A percentile compares a stretch with the other conserved stretches of the same genome.
phyloP scores from a whole-genome alignment of 2,888 invertebrate genomes.

The Calameuta pallipes region DNA sequence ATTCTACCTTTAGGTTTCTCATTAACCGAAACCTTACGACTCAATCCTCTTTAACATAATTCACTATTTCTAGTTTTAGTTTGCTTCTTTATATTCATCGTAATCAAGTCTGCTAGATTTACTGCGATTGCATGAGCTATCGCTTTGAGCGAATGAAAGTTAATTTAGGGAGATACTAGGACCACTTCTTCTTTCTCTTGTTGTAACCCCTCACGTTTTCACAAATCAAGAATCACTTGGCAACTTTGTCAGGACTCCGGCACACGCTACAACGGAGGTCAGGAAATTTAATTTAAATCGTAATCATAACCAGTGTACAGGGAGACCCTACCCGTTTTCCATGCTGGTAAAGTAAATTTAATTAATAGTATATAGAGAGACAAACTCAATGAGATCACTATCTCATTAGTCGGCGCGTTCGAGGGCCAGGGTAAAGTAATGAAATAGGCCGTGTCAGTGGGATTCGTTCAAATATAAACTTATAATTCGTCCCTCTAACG shows the following conservation, averaged over 20 bases:
- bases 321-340: background rate
- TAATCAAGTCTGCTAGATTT: background rate
- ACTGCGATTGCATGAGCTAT: background rate
- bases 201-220: background rate
- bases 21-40: background rate
- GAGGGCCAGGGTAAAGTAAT: constrained; percentile 1
- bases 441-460: constrained; percentile 23
- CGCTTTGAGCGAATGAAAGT: background rate
- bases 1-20: background rate
- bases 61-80: background rate
- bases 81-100: background rate
- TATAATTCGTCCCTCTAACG: constrained; percentile 25
- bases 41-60: background rate
- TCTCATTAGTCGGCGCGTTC: constrained; percentile 37
- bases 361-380: constrained; percentile 40
- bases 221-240: background rate
- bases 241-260: constrained; percentile 5
- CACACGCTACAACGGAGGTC: constrained; percentile 22
- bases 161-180: background rate
- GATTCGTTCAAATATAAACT: constrained; percentile 6
- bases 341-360: constrained; percentile 32
- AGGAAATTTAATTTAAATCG: constrained; percentile 41
- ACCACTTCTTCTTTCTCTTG: too few species aligned
- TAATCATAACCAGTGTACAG: constrained; percentile 34
- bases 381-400: constrained; percentile 44